phyloP scores from a whole-genome alignment of 2,113 vertebrate genomes.

The Oreotrochilus melanogaster region DNA sequence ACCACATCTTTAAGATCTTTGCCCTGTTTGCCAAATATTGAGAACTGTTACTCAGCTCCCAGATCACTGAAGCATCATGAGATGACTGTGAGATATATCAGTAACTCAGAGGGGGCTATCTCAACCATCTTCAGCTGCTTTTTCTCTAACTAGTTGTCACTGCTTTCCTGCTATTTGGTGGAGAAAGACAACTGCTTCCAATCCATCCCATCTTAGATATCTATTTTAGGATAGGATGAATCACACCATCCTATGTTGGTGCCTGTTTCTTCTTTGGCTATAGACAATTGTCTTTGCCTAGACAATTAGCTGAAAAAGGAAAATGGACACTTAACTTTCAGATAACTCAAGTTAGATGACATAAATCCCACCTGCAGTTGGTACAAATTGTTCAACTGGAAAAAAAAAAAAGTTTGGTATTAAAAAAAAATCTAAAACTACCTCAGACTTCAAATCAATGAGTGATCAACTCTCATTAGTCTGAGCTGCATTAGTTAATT shows the following conservation, averaged over 20 bases:
- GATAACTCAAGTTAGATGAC: neutral
- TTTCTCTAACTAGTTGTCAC: neutral
- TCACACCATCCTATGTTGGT: no score
- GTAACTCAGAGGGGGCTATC: neutral
- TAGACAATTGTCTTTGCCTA: neutral
- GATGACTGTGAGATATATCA: neutral
- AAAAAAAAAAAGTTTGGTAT: neutral
- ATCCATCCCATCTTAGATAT: neutral
- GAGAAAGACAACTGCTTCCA: neutral
- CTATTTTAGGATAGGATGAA: constrained; percentile 28
- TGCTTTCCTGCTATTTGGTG: neutral
- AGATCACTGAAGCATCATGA: neutral
- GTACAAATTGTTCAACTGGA: neutral
- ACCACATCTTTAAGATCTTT: neutral
- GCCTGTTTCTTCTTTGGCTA: neutral
- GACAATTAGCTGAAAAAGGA: constrained; percentile 30
- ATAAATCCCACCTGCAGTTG: neutral
- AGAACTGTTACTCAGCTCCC: neutral
- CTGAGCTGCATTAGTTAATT: neutral
- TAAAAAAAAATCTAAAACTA: neutral
- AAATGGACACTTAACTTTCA: neutral
- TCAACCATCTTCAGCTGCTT: neutral
- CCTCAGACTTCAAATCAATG: neutral
- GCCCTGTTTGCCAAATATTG: neutral
- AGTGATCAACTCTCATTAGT: neutral